Conservation (phyloP, 1,140 invertebrate genomes). For the Bombus fervidus region DNA sequence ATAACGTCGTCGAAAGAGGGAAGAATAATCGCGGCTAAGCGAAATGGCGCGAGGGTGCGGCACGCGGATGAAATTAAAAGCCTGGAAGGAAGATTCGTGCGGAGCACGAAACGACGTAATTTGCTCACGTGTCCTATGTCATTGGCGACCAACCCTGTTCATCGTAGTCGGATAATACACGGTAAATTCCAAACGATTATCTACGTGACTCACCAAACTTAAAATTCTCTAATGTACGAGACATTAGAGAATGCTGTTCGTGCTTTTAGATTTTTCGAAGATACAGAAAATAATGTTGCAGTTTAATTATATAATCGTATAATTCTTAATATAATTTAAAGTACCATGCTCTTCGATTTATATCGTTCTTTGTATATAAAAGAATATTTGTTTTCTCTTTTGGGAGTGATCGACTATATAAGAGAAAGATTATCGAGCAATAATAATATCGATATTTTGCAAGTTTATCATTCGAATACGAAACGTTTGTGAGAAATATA, state of each 20-base stretch:
- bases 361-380: not conserved
- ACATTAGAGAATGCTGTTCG: not conserved
- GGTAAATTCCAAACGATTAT: conserved; percentile 73
- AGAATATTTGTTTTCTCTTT: not conserved
- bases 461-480: not conserved
- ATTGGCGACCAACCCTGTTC: conserved; percentile 51
- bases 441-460: no score
- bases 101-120: conserved; percentile 66
- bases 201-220: conserved; percentile 67
- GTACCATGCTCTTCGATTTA: not conserved
- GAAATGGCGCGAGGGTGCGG: conserved; percentile 54
- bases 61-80: conserved; percentile 78
- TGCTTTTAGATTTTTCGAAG: not conserved
- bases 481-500: not conserved
- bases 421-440: no score
- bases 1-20: not conserved
- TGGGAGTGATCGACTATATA: no score
- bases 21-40: conserved; percentile 33
- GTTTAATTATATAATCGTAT: not conserved
- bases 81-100: conserved; percentile 63
- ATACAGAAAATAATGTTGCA: not conserved
- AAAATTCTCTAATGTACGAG: conserved; percentile 36
- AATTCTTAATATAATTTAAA: not conserved
- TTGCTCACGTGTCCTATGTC: conserved; percentile 62
- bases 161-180: conserved; percentile 66